Base-by-base conservation (phyloP, 2,113 vertebrate species). In the Pyxicephalus adspersus region DNA sequence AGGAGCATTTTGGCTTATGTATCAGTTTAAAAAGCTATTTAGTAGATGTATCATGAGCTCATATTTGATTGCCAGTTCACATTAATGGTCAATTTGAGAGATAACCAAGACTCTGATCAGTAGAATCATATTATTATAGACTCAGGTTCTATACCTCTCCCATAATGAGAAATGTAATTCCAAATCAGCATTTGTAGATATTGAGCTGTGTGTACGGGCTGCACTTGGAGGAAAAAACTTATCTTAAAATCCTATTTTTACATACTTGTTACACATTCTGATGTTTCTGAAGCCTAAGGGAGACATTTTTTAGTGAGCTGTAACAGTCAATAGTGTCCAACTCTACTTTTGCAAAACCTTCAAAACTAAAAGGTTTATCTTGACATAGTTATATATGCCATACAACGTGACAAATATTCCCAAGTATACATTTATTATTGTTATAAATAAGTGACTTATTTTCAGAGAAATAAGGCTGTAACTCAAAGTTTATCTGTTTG, bases 171-270 rank as follows among this genome's bases (percentile, higher is more conserved):
- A 58, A 70, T 17, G 6, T 5, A 17, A 54, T 68, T 68, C 60
- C 57, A 71, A 71, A 34, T 50, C 66, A 2, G 9, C 26, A 60
- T 64, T 23, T 81, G 68, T 73, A 73, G 57, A 60, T 19, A 16
- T 2, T 31, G 5, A 45, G 34, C 38, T 3, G 61, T 45, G 67
- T 64, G 25, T 26, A 26, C 29, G 78, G 60, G 64, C 55, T 55
- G 22, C 54, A 38, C 73, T 81, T 45, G 73, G 73, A 73, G 58
- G n/a, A 22, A 57, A 63, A 58, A 52, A 55, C 19, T n/a, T n/a
- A n/a, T n/a, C n/a, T n/a, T n/a, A n/a, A n/a, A 3, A 52, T 70
- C 28, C 64, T 64, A 81, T 73, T 81, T 65, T 58, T 70, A 73
- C 73, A 72, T 28, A 72, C 67, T 72, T 64, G 45, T 34, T 73